Conservation (phyloP, 2,797 vertebrate genomes). For the Prunella strophiata region DNA sequence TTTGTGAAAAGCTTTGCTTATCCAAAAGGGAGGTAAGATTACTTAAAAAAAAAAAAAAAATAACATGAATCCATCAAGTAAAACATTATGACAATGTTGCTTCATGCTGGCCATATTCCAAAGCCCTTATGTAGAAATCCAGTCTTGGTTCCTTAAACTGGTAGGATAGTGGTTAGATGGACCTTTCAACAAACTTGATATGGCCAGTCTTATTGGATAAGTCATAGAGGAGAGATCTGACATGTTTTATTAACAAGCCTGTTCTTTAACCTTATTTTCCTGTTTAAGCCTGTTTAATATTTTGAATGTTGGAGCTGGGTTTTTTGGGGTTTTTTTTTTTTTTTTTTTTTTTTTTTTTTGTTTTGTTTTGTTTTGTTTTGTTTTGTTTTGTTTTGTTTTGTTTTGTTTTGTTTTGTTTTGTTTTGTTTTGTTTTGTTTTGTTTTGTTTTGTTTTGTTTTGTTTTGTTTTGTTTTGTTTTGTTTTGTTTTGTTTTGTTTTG, state of each 20-base stretch:
- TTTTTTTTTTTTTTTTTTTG: rapidly evolving
- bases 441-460: no score
- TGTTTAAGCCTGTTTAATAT: neutral
- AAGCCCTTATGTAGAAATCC: no score
- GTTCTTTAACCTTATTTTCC: neutral
- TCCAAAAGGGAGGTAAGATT: neutral
- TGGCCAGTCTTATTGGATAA: neutral
- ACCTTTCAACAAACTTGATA: neutral
- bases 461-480: no score
- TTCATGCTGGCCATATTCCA: neutral
- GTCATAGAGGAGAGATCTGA: neutral
- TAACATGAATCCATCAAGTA: neutral
- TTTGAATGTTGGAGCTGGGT: neutral
- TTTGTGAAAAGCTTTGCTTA: neutral
- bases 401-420: no score
- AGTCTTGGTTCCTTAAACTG: neutral
- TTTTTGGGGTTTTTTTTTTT: rapidly evolving
- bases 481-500: no score
- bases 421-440: no score
- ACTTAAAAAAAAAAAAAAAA: neutral
- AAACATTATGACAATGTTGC: neutral
- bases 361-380: no score
- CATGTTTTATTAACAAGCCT: neutral
- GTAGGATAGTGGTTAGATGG: neutral
- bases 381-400: rapidly evolving